A percentile compares a stretch with the other conserved stretches of the same genome.
Conservation (phyloP, 2,888 invertebrate genomes). For the Frankliniella intonsa region DNA sequence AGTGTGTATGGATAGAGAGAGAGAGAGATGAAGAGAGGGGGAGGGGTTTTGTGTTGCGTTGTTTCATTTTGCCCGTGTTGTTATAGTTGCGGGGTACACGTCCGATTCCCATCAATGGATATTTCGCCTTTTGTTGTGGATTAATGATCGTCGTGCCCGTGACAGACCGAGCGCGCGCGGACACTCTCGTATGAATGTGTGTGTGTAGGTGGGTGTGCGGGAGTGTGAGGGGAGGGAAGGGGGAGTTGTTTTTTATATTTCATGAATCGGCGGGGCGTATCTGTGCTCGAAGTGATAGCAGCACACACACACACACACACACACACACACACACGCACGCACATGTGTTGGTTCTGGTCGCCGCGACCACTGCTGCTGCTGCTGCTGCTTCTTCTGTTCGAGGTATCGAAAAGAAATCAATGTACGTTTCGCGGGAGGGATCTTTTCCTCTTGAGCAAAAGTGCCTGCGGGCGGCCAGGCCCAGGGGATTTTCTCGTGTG, state of each 20-base stretch:
- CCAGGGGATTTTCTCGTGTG: neutral
- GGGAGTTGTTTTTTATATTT: too few species aligned
- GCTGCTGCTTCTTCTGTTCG: neutral
- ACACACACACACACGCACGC: too few species aligned
- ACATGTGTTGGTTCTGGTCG: too few species aligned
- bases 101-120: neutral
- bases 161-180: neutral
- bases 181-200: neutral
- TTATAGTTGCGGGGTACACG: neutral
- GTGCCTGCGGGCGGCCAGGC: neutral
- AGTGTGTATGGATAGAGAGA: neutral
- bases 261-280: too few species aligned
- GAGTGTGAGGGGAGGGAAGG: too few species aligned
- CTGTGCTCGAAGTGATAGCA: too few species aligned
- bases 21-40: neutral
- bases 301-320: too few species aligned
- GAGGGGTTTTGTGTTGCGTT: neutral
- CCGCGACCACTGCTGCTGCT: too few species aligned
- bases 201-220: neutral
- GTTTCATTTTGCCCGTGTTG: too few species aligned
- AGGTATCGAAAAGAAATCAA: constrained; percentile 27
- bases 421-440: neutral
- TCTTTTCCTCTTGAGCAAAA: neutral
- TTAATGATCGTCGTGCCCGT: neutral
- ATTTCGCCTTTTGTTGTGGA: neutral